phyloP scores from a whole-genome alignment of 1,140 invertebrate species.

The Belonocnema kinseyi region DNA sequence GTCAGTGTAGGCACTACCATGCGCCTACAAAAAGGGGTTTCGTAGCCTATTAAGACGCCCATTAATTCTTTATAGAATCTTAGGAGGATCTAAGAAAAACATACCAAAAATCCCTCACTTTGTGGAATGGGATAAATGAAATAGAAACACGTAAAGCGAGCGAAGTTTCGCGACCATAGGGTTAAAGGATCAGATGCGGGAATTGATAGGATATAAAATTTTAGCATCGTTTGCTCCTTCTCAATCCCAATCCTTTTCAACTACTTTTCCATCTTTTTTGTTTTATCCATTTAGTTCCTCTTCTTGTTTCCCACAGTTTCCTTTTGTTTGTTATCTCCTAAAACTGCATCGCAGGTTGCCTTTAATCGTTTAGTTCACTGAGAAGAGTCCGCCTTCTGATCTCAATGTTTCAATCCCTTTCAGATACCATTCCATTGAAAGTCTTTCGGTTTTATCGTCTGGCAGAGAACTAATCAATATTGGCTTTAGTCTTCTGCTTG shows the following conservation, averaged over 20 bases:
- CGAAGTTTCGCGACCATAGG: no score
- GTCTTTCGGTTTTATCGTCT: conserved; percentile 3
- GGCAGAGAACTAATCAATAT: conserved; percentile 3
- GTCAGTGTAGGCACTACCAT: no score
- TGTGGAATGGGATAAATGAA: neutral
- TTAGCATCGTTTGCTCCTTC: conserved; percentile 5
- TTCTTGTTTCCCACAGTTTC: conserved; percentile 11
- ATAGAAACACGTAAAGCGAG: neutral
- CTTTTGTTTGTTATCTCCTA: conserved; percentile 30
- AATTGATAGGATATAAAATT: conserved; percentile 23
- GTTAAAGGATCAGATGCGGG: neutral
- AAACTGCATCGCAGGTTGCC: conserved; percentile 20
- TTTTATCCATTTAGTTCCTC: neutral
- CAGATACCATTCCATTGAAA: neutral
- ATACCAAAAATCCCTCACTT: no score
- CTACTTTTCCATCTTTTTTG: neutral
- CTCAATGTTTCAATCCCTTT: conserved; percentile 5
- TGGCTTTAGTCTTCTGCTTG: neutral
- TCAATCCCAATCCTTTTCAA: no score
- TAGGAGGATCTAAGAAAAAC: no score
- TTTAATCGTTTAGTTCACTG: conserved; percentile 11
- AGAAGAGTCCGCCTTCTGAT: neutral
- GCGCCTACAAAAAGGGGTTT: no score
- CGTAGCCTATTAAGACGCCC: no score
- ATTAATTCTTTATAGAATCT: no score